Evolutionary conservation across 2,797 vertebrate species (phyloP).

Genomic region (Pseudotriccus pelzelni): DNA sequence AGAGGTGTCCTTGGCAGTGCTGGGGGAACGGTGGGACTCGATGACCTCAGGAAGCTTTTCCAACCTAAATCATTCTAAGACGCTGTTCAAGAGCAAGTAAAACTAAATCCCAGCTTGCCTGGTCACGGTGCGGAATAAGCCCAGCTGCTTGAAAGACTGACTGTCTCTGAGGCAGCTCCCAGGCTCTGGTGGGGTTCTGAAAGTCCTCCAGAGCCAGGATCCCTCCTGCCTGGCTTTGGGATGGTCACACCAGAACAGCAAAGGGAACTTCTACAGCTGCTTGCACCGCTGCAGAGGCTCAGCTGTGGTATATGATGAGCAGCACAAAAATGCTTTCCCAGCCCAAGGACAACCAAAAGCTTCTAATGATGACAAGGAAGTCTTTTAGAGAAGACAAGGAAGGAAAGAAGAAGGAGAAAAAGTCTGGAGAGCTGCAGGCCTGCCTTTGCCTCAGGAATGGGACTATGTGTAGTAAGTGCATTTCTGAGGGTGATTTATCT

Average conservation of each 20-base stretch:
- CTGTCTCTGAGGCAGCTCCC: neutral
- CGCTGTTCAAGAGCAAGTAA: neutral
- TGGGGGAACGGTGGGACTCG: no score
- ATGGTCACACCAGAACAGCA: neutral
- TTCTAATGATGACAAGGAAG: neutral
- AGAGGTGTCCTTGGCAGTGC: no score
- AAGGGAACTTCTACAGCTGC: neutral
- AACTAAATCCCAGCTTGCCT: neutral
- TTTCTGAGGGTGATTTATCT: slow-evolving; percentile 1
- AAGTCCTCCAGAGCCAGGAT: neutral
- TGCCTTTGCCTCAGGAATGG: neutral
- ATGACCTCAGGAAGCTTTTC: no score
- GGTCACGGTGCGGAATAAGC: neutral
- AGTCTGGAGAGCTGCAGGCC: neutral
- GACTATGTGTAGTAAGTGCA: neutral
- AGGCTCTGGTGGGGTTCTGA: neutral
- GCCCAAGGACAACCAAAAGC: neutral
- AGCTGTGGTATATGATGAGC: neutral
- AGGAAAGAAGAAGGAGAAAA: neutral
- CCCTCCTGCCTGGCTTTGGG: neutral
- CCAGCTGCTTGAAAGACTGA: neutral
- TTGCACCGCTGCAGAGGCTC: neutral
- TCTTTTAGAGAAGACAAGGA: neutral
- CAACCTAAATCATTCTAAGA: no score
- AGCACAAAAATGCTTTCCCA: neutral